These are phyloP conservation scores for Anolis sagrei DNA, from an alignment of 2,113 vertebrate species.

Conservation along the genomic window DNA sequence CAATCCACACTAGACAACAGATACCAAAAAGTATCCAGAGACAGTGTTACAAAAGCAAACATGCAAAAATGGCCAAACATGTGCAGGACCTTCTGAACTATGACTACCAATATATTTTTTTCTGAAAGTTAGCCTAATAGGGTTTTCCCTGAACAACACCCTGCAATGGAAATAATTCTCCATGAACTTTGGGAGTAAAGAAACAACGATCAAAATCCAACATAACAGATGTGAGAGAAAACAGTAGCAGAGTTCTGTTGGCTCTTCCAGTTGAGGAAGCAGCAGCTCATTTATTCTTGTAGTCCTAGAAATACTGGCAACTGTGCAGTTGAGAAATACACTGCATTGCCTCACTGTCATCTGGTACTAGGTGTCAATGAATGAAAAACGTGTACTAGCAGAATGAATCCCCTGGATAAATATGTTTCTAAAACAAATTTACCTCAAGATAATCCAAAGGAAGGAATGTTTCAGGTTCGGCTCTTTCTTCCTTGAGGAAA, in stretches of 20 bases:
- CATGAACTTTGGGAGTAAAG: background rate
- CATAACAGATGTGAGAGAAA: too few species aligned
- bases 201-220: too few species aligned
- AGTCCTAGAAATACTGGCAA: too few species aligned
- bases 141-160: background rate
- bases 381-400: too few species aligned
- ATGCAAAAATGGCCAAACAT: background rate
- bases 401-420: background rate
- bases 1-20: background rate
- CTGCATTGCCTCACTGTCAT: too few species aligned
- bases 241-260: too few species aligned
- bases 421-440: constrained; percentile 60
- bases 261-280: too few species aligned
- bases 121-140: background rate
- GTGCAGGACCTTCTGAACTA: background rate
- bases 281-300: too few species aligned
- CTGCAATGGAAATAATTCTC: background rate
- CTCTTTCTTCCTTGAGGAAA: constrained; percentile 88
- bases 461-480: constrained; percentile 93
- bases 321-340: too few species aligned
- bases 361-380: too few species aligned
- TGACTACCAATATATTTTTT: background rate
- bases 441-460: constrained; percentile 93
- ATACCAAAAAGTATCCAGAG: background rate
- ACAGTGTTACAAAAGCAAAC: background rate